These are phyloP conservation scores for Cherax destructor DNA, from an alignment of 1,140 invertebrate species.

Conservation along the genomic window DNA sequence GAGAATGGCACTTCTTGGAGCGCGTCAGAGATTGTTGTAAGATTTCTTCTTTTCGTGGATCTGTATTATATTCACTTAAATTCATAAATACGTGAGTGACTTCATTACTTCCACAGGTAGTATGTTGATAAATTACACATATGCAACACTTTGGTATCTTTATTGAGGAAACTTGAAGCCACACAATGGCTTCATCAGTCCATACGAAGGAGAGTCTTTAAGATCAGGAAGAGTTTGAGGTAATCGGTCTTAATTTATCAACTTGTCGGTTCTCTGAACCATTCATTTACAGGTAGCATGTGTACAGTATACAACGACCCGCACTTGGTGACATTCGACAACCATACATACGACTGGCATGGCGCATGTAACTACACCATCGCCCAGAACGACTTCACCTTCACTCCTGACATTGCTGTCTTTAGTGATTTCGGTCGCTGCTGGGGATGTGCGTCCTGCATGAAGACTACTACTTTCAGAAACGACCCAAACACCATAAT, in stretches of 20 bases:
- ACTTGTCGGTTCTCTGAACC: no score
- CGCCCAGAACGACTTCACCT: not conserved
- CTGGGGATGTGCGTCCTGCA: not conserved
- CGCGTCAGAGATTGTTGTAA: not conserved
- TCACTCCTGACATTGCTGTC: conserved; percentile 1
- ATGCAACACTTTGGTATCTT: no score
- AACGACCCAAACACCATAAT: conserved; percentile 3
- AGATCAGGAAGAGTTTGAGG: no score
- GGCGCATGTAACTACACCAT: conserved; percentile 31
- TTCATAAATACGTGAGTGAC: no score
- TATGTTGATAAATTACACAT: not conserved
- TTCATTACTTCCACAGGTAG: not conserved
- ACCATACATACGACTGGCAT: conserved; percentile 25
- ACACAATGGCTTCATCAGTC: no score
- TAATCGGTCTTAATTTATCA: not conserved
- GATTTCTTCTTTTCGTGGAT: not conserved
- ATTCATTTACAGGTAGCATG: conserved; percentile 1
- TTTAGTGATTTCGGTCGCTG: not conserved
- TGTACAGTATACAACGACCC: conserved; percentile 18
- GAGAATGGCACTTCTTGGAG: not conserved
- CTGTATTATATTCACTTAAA: no score
- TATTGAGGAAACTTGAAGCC: no score
- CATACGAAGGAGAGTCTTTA: not conserved
- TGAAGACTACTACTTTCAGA: not conserved
- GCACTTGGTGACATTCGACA: conserved; percentile 6